Percentiles rank a stretch among this genome's conserved stretches.
phyloP scores from a whole-genome alignment of 2,888 invertebrate species.

The Tupiocoris notatus region DNA sequence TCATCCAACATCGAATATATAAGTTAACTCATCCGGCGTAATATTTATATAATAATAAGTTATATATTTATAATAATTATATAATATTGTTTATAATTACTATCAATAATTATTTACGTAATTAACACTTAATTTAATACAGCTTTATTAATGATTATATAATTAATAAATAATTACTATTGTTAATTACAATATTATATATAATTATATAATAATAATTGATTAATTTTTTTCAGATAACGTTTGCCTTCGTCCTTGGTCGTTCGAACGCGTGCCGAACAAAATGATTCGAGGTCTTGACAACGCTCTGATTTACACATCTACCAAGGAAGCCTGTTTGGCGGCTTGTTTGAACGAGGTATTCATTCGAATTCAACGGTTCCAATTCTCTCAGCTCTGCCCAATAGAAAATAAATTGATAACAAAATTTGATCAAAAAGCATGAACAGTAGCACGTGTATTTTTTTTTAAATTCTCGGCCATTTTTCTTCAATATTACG shows the following conservation, averaged over 20 bases:
- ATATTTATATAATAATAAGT: too few species aligned
- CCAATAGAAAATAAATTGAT: background rate
- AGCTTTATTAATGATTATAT: too few species aligned
- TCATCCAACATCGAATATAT: too few species aligned
- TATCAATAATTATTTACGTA: too few species aligned
- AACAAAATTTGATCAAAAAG: too few species aligned
- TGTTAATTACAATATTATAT: too few species aligned
- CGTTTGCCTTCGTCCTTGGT: slow-evolving; percentile 87
- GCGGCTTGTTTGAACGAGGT: slow-evolving; percentile 91
- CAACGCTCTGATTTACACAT: slow-evolving; percentile 88
- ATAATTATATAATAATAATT: too few species aligned
- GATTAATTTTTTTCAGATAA: slow-evolving; percentile 62
- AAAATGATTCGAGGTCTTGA: slow-evolving; percentile 87
- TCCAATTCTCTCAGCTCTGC: background rate
- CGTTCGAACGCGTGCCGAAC: slow-evolving; percentile 89
- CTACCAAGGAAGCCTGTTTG: slow-evolving; percentile 89
- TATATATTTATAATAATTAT: too few species aligned
- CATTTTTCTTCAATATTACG: background rate
- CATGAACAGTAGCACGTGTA: background rate
- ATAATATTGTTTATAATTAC: too few species aligned
- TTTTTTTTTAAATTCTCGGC: background rate
- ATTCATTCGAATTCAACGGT: slow-evolving; percentile 46
- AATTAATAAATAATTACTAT: too few species aligned
- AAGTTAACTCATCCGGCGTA: too few species aligned
- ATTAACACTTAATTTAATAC: too few species aligned